Conservation (phyloP, 2,113 vertebrate species). For the Phycodurus eques region DNA sequence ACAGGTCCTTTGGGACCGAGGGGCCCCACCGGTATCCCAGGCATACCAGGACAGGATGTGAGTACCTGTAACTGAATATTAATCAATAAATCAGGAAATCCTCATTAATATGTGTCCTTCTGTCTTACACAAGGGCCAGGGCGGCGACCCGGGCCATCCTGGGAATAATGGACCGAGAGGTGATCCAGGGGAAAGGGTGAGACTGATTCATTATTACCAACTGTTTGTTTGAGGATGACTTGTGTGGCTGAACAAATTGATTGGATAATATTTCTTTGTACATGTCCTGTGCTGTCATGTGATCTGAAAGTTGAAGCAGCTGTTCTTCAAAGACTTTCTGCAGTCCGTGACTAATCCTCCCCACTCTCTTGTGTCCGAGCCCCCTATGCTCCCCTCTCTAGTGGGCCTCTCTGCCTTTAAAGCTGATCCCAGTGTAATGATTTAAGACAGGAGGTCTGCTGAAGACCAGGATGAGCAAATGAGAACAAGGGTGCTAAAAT, state of each 20-base stretch:
- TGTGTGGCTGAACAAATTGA: constrained; percentile 19
- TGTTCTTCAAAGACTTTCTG: constrained; percentile 56
- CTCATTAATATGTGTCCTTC: background rate
- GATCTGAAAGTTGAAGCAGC: constrained; percentile 46
- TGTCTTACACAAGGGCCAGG: constrained; percentile 62
- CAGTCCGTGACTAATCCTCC: constrained; percentile 55
- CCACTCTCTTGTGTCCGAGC: constrained; percentile 28
- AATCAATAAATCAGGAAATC: background rate
- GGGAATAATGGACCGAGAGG: constrained; percentile 76
- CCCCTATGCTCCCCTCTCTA: constrained; percentile 47
- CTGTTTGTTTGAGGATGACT: constrained; percentile 31
- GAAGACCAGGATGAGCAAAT: constrained; percentile 29
- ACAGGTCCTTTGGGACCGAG: constrained; percentile 74
- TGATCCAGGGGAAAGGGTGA: constrained; percentile 77
- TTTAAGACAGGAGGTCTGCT: constrained; percentile 40
- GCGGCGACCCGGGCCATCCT: constrained; percentile 69
- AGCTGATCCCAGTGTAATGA: constrained; percentile 50
- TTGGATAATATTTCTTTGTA: constrained; percentile 36
- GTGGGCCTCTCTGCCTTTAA: constrained; percentile 50
- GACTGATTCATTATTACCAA: constrained; percentile 32
- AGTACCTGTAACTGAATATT: constrained; percentile 33
- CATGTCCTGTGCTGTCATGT: constrained; percentile 34
- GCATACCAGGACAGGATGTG: constrained; percentile 82
- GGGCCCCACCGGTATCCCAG: constrained; percentile 78
- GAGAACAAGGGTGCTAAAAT: constrained; percentile 18